phyloP scores from a whole-genome alignment of 2,113 vertebrate genomes.

The Nansenia antarctica region DNA sequence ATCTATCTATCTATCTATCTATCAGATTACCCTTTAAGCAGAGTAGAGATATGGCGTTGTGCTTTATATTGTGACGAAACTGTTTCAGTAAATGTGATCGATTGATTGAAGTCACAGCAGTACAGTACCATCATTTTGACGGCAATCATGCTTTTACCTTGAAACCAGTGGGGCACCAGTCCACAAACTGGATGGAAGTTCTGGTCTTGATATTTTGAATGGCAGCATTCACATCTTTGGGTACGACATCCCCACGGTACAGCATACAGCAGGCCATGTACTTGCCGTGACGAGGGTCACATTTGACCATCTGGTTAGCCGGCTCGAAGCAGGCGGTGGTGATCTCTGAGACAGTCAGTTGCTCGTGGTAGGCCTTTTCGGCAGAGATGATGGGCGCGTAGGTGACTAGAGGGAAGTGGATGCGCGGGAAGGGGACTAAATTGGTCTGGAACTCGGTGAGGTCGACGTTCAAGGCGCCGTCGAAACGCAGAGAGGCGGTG shows the following conservation, averaged over 20 bases:
- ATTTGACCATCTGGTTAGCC: conserved; percentile 87
- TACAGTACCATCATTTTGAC: background rate
- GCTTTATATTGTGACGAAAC: too few relatives aligned
- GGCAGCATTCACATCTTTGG: conserved; percentile 84
- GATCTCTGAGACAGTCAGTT: conserved; percentile 81
- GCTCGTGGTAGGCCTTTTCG: conserved; percentile 86
- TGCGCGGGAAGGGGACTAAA: conserved; percentile 84
- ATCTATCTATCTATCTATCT: too few relatives aligned
- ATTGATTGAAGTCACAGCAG: too few relatives aligned
- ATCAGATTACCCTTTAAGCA: too few relatives aligned
- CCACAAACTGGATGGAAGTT: conserved; percentile 84
- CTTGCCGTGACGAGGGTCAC: conserved; percentile 83
- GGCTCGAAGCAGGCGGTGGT: conserved; percentile 87
- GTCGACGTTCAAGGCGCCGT: conserved; percentile 85
- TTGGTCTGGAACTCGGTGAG: conserved; percentile 89
- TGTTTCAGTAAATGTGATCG: too few relatives aligned
- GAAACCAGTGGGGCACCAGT: conserved; percentile 88
- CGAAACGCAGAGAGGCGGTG: conserved; percentile 82
- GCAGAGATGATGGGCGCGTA: conserved; percentile 84
- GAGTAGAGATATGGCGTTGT: too few relatives aligned
- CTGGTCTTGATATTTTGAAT: conserved; percentile 86
- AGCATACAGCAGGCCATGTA: conserved; percentile 90
- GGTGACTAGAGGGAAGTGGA: conserved; percentile 86
- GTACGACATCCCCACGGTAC: conserved; percentile 82
- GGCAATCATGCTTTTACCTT: conserved; percentile 70